Percentiles rank a stretch among this genome's conserved stretches.
phyloP scores from a whole-genome alignment of 2,797 vertebrate species.

The Malacoctenus gilli region DNA sequence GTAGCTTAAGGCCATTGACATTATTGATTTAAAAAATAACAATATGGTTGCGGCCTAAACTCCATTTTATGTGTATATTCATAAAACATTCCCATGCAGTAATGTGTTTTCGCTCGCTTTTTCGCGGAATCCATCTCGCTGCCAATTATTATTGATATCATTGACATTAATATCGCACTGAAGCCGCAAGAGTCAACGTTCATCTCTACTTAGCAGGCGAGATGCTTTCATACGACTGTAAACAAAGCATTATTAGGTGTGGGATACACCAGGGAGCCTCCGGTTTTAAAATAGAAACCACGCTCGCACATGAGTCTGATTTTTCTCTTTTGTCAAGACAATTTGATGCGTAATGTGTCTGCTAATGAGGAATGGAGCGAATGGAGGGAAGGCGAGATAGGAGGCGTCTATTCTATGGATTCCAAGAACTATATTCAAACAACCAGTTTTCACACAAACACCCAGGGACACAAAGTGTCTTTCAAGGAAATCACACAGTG shows the following conservation, averaged over 20 bases:
- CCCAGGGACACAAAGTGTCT: constrained; percentile 39
- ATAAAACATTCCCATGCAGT: constrained; percentile 72
- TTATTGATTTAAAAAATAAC: constrained; percentile 80
- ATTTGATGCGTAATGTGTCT: constrained; percentile 40
- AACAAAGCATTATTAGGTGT: constrained; percentile 47
- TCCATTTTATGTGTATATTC: constrained; percentile 62
- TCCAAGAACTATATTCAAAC: constrained; percentile 39
- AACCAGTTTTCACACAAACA: constrained; percentile 41
- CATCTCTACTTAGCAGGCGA: constrained; percentile 43
- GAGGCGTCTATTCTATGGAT: constrained; percentile 37
- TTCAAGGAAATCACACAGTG: constrained; percentile 50
- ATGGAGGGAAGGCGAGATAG: constrained; percentile 33
- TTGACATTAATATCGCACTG: constrained; percentile 57
- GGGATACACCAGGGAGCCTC: constrained; percentile 21
- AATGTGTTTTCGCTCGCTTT: constrained; percentile 57
- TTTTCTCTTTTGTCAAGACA: constrained; percentile 21
- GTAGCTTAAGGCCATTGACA: constrained; percentile 72
- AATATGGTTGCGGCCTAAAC: constrained; percentile 58
- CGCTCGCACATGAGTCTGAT: constrained; percentile 18
- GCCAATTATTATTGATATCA: constrained; percentile 65
- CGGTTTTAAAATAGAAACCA: constrained; percentile 46
- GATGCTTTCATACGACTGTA: constrained; percentile 34
- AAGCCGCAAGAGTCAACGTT: constrained; percentile 49
- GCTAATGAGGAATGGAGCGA: constrained; percentile 55
- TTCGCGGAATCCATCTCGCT: constrained; percentile 47